Evolutionary conservation across 2,113 vertebrate species (phyloP).

Genomic region (Piaya cayana): DNA sequence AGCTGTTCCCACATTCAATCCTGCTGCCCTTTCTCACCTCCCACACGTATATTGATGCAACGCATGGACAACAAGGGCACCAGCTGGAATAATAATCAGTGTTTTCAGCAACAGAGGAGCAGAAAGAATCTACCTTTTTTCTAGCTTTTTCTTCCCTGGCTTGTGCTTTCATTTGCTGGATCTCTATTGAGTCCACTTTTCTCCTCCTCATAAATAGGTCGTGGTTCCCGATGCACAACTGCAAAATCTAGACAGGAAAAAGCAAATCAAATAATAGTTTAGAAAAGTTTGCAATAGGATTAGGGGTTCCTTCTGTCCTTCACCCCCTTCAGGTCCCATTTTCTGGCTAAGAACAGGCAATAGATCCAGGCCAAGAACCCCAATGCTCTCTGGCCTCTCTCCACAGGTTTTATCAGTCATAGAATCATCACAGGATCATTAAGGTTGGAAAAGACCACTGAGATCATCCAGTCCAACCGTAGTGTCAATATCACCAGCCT

Average conservation of each 20-base stretch:
- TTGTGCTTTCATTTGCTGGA: slow-evolving; percentile 93
- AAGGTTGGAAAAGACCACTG: too few species aligned
- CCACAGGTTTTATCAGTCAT: background rate
- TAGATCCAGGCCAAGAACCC: background rate
- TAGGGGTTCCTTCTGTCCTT: background rate
- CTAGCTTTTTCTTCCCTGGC: slow-evolving; percentile 91
- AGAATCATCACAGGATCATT: too few species aligned
- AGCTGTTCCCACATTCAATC: background rate
- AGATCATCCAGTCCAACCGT: too few species aligned
- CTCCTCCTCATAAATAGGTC: slow-evolving; percentile 90
- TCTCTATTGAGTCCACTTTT: slow-evolving; percentile 91
- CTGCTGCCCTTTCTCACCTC: background rate
- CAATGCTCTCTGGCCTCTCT: background rate
- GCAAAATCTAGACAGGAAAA: slow-evolving; percentile 79
- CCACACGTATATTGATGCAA: background rate
- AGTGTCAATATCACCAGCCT: background rate
- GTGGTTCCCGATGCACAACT: slow-evolving; percentile 91
- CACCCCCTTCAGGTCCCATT: background rate
- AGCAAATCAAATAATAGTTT: background rate
- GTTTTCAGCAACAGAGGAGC: background rate
- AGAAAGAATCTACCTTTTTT: slow-evolving; percentile 80
- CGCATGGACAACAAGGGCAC: background rate
- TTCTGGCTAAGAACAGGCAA: background rate
- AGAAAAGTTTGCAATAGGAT: background rate
- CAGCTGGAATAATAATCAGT: background rate